Evolutionary conservation across 2,888 invertebrate genomes (phyloP).

Genomic region (Lasioglossum marginatum): DNA sequence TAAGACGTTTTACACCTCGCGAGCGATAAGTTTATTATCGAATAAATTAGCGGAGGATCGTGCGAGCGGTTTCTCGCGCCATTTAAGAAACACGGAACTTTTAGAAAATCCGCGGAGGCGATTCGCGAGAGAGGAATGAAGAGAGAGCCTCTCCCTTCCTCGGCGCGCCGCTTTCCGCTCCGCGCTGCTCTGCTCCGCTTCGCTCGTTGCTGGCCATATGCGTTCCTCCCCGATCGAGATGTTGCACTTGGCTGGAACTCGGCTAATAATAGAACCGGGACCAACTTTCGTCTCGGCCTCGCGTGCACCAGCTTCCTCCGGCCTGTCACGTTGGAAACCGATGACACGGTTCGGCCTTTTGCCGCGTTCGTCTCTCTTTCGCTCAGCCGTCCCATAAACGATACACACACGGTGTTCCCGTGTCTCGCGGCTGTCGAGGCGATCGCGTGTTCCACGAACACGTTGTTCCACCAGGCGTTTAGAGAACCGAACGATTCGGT

Average conservation of each 20-base stretch:
- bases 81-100: background rate
- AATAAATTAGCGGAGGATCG: background rate
- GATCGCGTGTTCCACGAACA: background rate
- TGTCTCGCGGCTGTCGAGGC: background rate
- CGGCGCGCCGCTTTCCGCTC: slow-evolving; percentile 23
- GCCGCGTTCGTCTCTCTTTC: background rate
- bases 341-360: slow-evolving; percentile 41
- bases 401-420: background rate
- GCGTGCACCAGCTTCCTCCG: slow-evolving; percentile 55
- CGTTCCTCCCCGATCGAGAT: slow-evolving; percentile 53
- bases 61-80: background rate
- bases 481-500: background rate
- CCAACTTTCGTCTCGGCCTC: slow-evolving; percentile 65
- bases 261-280: slow-evolving; percentile 68
- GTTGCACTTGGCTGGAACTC: slow-evolving; percentile 65
- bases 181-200: slow-evolving; percentile 43
- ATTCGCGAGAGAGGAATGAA: background rate
- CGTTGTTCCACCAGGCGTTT: background rate
- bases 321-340: slow-evolving; percentile 50
- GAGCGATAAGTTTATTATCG: background rate
- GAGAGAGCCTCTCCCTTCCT: background rate
- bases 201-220: slow-evolving; percentile 56
- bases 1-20: background rate
- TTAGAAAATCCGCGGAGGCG: background rate
- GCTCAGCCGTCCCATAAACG: background rate